These are phyloP conservation scores for Sebastolobus alascanus DNA, from an alignment of 2,797 vertebrate genomes.

Conservation along the genomic window DNA sequence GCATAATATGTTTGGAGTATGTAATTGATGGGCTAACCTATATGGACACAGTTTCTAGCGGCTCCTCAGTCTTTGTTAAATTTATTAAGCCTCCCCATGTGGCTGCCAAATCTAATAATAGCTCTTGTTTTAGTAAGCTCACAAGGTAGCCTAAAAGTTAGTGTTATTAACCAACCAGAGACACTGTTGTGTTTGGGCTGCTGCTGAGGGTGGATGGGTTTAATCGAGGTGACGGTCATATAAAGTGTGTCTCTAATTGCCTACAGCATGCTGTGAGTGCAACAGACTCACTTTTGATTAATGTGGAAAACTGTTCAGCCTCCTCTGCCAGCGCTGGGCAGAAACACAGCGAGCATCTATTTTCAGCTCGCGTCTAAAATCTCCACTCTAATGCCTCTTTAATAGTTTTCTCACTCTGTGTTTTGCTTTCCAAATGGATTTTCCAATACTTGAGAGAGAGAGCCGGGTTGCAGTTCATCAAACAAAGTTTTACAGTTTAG, in stretches of 20 bases:
- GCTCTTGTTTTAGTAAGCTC: conserved; percentile 46
- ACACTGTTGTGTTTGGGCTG: conserved; percentile 59
- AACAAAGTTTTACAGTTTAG: conserved; percentile 46
- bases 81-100: conserved; percentile 36
- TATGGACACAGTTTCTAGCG: conserved; percentile 18
- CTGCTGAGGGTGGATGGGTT: conserved; percentile 57
- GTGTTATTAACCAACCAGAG: conserved; percentile 37
- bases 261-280: conserved; percentile 63
- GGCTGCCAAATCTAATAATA: conserved; percentile 53
- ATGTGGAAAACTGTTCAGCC: conserved; percentile 72
- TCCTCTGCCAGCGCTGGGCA: conserved; percentile 62
- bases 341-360: conserved; percentile 62
- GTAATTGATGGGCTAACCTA: conserved; percentile 25
- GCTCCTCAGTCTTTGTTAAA: conserved; percentile 23
- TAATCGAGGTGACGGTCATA: conserved; percentile 66
- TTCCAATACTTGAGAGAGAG: conserved; percentile 57
- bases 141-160: conserved; percentile 31
- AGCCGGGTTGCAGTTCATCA: conserved; percentile 48
- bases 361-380: conserved; percentile 60
- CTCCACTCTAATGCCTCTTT: conserved; percentile 64
- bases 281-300: conserved; percentile 72
- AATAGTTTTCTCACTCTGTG: conserved; percentile 67
- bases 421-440: conserved; percentile 68
- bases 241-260: conserved; percentile 71
- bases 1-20: conserved; percentile 19